Evolutionary conservation across 2,888 invertebrate species (phyloP).

Genomic region (Aphrophora alni): DNA sequence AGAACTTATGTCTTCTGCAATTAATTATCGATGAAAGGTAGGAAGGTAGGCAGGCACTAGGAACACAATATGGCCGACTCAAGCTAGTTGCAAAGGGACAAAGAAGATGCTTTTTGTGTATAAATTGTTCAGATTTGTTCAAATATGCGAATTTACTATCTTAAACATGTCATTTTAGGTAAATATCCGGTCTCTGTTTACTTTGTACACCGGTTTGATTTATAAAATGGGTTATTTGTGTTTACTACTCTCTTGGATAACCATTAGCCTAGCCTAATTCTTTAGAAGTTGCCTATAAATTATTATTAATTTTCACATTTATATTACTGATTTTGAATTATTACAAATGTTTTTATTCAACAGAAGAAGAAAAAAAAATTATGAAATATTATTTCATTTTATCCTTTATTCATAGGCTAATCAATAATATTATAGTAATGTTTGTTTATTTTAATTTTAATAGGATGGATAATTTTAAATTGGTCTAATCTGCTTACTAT

Average conservation of each 20-base stretch:
- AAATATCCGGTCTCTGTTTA: slow-evolving; percentile 3
- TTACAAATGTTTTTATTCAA: not conserved
- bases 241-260: not conserved
- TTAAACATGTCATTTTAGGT: slow-evolving; percentile 27
- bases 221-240: not conserved
- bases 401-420: too few species aligned
- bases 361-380: too few species aligned
- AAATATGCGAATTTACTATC: slow-evolving; percentile 11
- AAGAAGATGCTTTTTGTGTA: slow-evolving; percentile 45
- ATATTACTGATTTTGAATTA: not conserved
- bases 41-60: slow-evolving; percentile 19
- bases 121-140: slow-evolving; percentile 24
- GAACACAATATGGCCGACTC: slow-evolving; percentile 46
- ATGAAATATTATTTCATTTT: too few species aligned
- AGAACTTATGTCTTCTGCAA: not conserved
- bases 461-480: too few species aligned
- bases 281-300: not conserved
- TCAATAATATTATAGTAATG: not conserved
- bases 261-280: slow-evolving; percentile 6
- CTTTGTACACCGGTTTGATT: not conserved
- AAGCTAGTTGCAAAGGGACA: slow-evolving; percentile 46
- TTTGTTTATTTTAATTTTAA: not conserved
- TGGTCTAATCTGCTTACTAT: too few species aligned
- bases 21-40: slow-evolving; percentile 7
- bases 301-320: not conserved